Conservation (phyloP, 37 sponge, comb jelly and placozoan genomes). For the Halichondria panicea region DNA sequence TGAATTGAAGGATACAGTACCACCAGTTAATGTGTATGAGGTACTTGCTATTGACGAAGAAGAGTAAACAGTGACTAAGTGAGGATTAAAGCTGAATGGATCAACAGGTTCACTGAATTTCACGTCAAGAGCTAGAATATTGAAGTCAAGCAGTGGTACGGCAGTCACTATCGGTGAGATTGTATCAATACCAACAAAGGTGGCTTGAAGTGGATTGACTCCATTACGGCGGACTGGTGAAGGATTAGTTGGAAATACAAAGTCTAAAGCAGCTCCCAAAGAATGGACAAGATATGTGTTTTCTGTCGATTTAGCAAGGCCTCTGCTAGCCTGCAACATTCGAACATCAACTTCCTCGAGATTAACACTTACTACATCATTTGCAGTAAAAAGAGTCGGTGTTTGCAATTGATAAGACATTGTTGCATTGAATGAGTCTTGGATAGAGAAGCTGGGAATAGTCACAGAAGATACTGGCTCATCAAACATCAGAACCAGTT, state of each 20-base stretch:
- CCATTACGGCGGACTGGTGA: slow-evolving; percentile 58
- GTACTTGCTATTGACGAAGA: slow-evolving; percentile 10
- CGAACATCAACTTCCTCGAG: slow-evolving; percentile 57
- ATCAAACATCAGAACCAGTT: slow-evolving; percentile 67
- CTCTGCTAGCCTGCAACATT: slow-evolving; percentile 61
- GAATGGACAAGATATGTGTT: slow-evolving; percentile 74
- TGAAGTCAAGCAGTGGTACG: slow-evolving; percentile 73
- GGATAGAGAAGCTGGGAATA: slow-evolving; percentile 51
- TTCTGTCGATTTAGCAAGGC: slow-evolving; percentile 62
- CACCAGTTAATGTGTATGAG: slow-evolving; percentile 70
- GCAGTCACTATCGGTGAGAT: slow-evolving; percentile 42
- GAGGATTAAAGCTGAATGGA: slow-evolving; percentile 52
- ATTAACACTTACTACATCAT: slow-evolving; percentile 24
- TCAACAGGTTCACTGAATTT: slow-evolving; percentile 84
- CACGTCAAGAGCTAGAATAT: slow-evolving; percentile 56
- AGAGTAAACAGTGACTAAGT: slow-evolving; percentile 57
- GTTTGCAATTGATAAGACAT: slow-evolving; percentile 54
- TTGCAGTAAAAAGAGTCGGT: not conserved
- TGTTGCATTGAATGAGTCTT: slow-evolving; percentile 68
- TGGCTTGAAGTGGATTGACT: slow-evolving; percentile 77
- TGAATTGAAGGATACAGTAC: slow-evolving; percentile 53
- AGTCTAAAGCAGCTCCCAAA: slow-evolving; percentile 32
- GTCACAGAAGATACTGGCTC: slow-evolving; percentile 56
- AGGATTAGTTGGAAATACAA: slow-evolving; percentile 19
- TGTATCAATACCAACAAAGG: slow-evolving; percentile 57